Evolutionary conservation across 2,888 invertebrate species (phyloP), one percentile per base, ranked within the genome.

Genomic region (Platycheirus rosarum): DNA sequence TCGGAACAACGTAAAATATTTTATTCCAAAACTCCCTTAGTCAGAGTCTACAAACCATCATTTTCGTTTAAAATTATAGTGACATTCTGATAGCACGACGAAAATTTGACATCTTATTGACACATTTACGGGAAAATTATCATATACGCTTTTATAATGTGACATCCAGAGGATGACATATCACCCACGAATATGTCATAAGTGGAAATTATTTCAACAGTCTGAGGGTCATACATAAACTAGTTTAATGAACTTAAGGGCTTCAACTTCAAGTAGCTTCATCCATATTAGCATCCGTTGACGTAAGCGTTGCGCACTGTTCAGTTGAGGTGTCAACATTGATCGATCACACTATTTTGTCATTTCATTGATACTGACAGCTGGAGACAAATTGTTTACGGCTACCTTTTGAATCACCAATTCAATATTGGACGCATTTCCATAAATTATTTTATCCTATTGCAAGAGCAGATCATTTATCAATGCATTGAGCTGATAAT

Each of bases 331-430:
- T 35, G 35, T 51, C 16, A 37, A 42, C 60, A 35, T 42, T 74
- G 74, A 79, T 74, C 74, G 55, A 79, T 79, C 69, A 65, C 20
- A 44, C 23, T n/a, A 35, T 60, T 63, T 13, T 35, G 65, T 44
- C 42, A 65, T 35, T 71, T 42, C 60, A 60, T 60, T 60, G 42
- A 37, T 18, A 65, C 11, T 75, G 75, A 70, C 69, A 80, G 23
- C 46, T 55, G n/a, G 40, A 69, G 75, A 75, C 75, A 74, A 79
- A 79, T 79, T 68, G 68, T 53, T 48, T 42, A 40, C 40, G 48
- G 63, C 70, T 76, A 55, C 63, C 73, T 53, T 46, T 73, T 63
- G 53, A 73, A 73, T 71, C 16, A 16, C 26, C 14, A 60, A 44
- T 60, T 44, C n/a, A 60, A 60, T 44, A 60, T 29, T 44, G 60